Base-by-base conservation (phyloP, 2,888 invertebrate genomes). In the Mimachlamys varia region DNA sequence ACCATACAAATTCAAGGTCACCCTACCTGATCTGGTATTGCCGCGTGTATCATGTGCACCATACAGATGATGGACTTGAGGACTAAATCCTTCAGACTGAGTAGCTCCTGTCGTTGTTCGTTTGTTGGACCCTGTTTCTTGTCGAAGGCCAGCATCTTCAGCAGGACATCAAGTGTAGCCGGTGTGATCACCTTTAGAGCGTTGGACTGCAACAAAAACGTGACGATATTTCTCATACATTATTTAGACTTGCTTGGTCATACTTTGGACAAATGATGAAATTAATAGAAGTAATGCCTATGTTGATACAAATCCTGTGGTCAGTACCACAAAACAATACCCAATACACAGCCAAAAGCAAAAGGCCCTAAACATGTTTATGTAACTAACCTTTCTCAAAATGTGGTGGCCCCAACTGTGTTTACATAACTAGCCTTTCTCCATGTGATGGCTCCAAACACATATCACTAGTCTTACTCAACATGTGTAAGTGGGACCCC, bases 161-260 rank as follows among this genome's bases (percentile, higher is more conserved):
- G 97, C 89, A 97, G 96, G 90, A 97, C 97, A 92, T 97, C 97
- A 89, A 97, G 97, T 19, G 97, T 97, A 37, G 97, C 97, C 27
- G 97, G 97, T 93, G 97, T 97, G 92, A 97, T 97, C 88, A 97
- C 97, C 93, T 97, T 97, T 95, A 97, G 96, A 87, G 97, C 97
- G 97, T 98, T 98, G 90, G 97, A 97, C 97, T 97, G 92, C 19
- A 93, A 91, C 89, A 19, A 89, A 88, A 76, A 50, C 15, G 2
- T 53, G 13, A 53, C 5, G 17, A 53, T 53, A 53, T 44, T 44
- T 44, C 7, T 44, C 44, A 44, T 44, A 44, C 7, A 7, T 44
- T 44, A 44, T 44, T 3, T 5, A 44, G 44, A 5, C 7, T 44
- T 44, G 44, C 44, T 5, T 44, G 7, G 3, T 44, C 44, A 44